Evolutionary conservation across 2,888 invertebrate genomes (phyloP), one percentile per base, ranked within the genome.

Genomic region (Eupithecia centaureata): DNA sequence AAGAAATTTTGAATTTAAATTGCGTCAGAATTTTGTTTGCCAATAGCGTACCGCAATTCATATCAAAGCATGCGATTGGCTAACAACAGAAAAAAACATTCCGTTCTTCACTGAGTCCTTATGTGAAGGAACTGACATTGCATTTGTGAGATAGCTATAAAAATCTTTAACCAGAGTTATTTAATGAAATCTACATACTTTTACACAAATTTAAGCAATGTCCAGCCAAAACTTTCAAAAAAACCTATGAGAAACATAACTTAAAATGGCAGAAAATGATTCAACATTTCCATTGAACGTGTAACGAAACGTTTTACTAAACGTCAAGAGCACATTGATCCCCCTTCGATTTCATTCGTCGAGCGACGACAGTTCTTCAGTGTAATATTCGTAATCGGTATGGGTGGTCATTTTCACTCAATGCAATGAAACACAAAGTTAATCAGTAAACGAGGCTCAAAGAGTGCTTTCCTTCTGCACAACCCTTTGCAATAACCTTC

Each of bases 401-500:
- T 88, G 89, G 82, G 81, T 75, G 71, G 77, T 80, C 76, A 77
- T 52, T 1, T 42, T 22, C 12, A 13, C 12, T 22, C 22, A 0
- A 13, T 57, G 90, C 82, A 79, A 91, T 91, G 91, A 86, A 79
- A 86, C 86, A 85, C 78, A 86, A 85, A 81, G 85, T 87, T 57
- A 22, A 57, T 57, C 22, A 57, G 18, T 57, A 30, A 57, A 57
- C n/a, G 12, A 33, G 12, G 22, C 57, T 32, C 0, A 18, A 18
- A 10, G 5, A 33, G 18, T 57, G 32, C n/a, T 30, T 32, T 57
- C 5, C 1, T 8, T n/a, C 12, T 22, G 30, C 15, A n/a, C 18
- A n/a, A n/a, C 2, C 7, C 47, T 22, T 22, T 0, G 2, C 18
- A 47, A 22, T 47, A 2, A 22, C 1, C 22, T 47, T 47, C 12